Percentiles rank a stretch among this genome's conserved stretches.
Conservation (phyloP, 2,113 vertebrate genomes). For the Bujurquina vittata region DNA sequence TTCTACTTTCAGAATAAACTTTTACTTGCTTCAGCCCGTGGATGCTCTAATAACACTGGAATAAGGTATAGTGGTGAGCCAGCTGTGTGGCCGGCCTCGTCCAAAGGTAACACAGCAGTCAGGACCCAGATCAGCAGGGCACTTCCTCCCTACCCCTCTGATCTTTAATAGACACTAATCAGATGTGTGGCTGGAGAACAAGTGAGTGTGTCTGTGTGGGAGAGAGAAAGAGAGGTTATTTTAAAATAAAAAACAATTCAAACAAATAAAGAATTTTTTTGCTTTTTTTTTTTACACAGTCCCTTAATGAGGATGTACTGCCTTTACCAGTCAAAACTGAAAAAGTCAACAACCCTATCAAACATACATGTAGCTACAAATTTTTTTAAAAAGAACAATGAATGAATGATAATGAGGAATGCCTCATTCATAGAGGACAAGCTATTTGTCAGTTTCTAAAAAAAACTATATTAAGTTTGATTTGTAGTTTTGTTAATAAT, state of each 20-base stretch:
- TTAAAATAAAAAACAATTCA: not conserved
- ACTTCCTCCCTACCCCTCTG: slow-evolving; percentile 87
- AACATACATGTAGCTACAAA: not conserved
- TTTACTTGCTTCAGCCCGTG: slow-evolving; percentile 78
- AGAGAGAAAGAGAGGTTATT: slow-evolving; percentile 5
- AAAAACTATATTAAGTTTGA: too few species aligned
- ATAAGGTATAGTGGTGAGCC: slow-evolving; percentile 83
- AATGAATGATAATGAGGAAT: too few species aligned
- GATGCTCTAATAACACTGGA: slow-evolving; percentile 86
- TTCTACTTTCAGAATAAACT: slow-evolving; percentile 50
- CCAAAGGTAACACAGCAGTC: slow-evolving; percentile 91
- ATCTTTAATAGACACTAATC: slow-evolving; percentile 91
- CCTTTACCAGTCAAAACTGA: not conserved
- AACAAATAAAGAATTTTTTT: not conserved
- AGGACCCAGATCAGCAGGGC: slow-evolving; percentile 86
- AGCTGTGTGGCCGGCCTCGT: slow-evolving; percentile 84
- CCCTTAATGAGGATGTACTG: not conserved
- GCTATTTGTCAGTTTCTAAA: not conserved
- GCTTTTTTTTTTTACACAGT: not conserved
- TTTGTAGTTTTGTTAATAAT: not conserved
- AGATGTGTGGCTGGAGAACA: slow-evolving; percentile 56
- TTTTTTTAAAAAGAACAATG: not conserved
- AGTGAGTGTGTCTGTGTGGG: not conserved
- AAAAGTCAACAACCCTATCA: not conserved
- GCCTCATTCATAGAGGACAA: not conserved